Base-by-base conservation (phyloP, 53 echinoderm and acorn worm genomes). In the Actinopyga echinites region DNA sequence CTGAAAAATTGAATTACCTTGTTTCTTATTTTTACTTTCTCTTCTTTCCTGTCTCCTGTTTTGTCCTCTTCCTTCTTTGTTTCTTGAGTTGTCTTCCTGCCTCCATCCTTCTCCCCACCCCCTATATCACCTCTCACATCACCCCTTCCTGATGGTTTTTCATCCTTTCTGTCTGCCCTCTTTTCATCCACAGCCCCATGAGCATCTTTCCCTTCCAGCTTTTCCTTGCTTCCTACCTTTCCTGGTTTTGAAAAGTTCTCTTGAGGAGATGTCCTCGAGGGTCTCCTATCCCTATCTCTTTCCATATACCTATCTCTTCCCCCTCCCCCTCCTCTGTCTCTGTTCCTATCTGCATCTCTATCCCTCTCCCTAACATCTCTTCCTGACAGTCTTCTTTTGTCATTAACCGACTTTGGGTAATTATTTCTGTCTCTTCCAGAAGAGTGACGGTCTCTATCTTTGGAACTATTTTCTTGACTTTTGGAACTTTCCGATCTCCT, bases 81-180 rank as follows among this genome's bases (percentile, higher is more conserved):
- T 0, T 74, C 84, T 20, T 42, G 71, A 21, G 68, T 61, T 75
- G 40, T 83, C 85, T 67, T 81, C 83, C 62, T 90, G 75, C 68
- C 78, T 87, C 6, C 88, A 85, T 73, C 88, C 82, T 79, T 68
- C 74, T 65, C 92, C 83, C 65, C 75, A 84, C 74, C 92, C 83
- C 65, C 75, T 86, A 45, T 86, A 62, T 56, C 84, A 57, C 37
- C 87, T 82, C 59, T 83, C 67, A 59, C 81, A 75, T 74, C 83
- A 77, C 65, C 75, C 79, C 33, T 88, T 73, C 69, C 87, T 75
- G 32, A 83, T 68, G 31, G 88, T 88, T 28, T 93, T 88, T 60
- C 89, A 87, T 53, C 89, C 56, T 83, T 82, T 86, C 77, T 85
- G 80, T 55, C 93, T 71, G 53, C 89, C 84, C 61, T 95, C 93